Percentiles rank a stretch among this genome's conserved stretches.
phyloP scores from a whole-genome alignment of 2,888 invertebrate species.

The Andrena bucephala region DNA sequence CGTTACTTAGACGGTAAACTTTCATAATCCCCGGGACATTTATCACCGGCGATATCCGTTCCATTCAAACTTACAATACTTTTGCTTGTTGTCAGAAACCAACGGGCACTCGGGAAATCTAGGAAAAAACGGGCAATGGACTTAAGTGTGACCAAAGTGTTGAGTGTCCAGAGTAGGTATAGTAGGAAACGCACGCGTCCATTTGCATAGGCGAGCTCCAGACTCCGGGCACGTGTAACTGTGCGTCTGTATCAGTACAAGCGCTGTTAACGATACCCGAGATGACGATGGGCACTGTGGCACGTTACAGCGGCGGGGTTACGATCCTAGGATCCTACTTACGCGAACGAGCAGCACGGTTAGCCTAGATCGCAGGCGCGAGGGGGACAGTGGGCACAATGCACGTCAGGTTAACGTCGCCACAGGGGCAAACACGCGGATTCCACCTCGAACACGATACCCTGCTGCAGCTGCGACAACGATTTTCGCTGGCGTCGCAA shows the following conservation, averaged over 20 bases:
- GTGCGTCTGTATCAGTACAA: constrained; percentile 16
- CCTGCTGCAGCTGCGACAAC: constrained; percentile 6
- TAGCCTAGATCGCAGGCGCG: constrained; percentile 73
- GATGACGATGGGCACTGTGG: constrained; percentile 58
- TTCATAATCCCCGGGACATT: too few relatives aligned
- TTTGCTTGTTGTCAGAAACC: too few relatives aligned
- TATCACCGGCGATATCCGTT: too few relatives aligned
- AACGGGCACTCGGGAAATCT: too few relatives aligned
- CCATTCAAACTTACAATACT: too few relatives aligned
- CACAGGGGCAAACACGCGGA: constrained; percentile 13
- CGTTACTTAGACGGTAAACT: too few relatives aligned
- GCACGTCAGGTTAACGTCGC: constrained; percentile 13
- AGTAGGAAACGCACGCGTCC: background rate
- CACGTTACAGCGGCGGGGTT: constrained; percentile 73
- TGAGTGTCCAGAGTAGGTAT: background rate
- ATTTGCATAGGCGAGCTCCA: background rate
- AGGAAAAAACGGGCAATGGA: too few relatives aligned
- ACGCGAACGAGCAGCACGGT: constrained; percentile 71
- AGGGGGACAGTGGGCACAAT: background rate
- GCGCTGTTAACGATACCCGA: constrained; percentile 45
- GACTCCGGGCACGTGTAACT: background rate
- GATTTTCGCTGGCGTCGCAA: constrained; percentile 33
- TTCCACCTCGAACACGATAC: constrained; percentile 34
- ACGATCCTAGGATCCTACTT: constrained; percentile 68
- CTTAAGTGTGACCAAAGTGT: too few relatives aligned